A percentile compares a stretch with the other conserved stretches of the same genome.
Evolutionary conservation across 1,140 invertebrate species (phyloP).

Genomic region (Philaenus spumarius): DNA sequence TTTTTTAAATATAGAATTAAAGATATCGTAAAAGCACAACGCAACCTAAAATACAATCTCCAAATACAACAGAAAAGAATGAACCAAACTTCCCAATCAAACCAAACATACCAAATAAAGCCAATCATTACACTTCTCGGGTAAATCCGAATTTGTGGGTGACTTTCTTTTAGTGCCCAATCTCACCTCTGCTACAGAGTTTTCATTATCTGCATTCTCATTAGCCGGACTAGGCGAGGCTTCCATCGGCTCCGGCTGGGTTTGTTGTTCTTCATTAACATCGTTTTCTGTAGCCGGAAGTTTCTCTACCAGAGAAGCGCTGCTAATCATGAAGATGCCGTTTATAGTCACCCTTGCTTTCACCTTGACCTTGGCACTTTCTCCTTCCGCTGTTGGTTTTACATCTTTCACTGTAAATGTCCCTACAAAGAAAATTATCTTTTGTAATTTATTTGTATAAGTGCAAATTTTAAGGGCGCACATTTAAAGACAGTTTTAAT

Average conservation of each 20-base stretch:
- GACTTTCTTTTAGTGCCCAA: too few relatives aligned
- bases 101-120: too few relatives aligned
- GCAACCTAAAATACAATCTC: too few relatives aligned
- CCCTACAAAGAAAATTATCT: slow-evolving; percentile 51
- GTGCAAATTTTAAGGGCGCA: too few relatives aligned
- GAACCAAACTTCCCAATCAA: too few relatives aligned
- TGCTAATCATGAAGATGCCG: slow-evolving; percentile 81
- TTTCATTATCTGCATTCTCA: neutral
- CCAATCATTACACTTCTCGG: too few relatives aligned
- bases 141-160: too few relatives aligned
- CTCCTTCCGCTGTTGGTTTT: slow-evolving; percentile 75
- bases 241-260: slow-evolving; percentile 20
- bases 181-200: neutral
- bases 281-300: slow-evolving; percentile 47
- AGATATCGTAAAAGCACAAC: too few relatives aligned
- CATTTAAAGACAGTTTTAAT: too few relatives aligned
- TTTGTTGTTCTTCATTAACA: slow-evolving; percentile 43
- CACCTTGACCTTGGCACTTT: slow-evolving; percentile 88
- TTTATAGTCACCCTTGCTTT: slow-evolving; percentile 91
- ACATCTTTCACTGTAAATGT: slow-evolving; percentile 80
- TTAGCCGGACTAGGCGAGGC: slow-evolving; percentile 5
- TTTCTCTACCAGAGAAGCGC: slow-evolving; percentile 81
- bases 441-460: too few relatives aligned
- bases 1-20: too few relatives aligned
- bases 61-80: too few relatives aligned